Base-by-base conservation (phyloP, 2,113 vertebrate species). In the Hippocampus barbouri region DNA sequence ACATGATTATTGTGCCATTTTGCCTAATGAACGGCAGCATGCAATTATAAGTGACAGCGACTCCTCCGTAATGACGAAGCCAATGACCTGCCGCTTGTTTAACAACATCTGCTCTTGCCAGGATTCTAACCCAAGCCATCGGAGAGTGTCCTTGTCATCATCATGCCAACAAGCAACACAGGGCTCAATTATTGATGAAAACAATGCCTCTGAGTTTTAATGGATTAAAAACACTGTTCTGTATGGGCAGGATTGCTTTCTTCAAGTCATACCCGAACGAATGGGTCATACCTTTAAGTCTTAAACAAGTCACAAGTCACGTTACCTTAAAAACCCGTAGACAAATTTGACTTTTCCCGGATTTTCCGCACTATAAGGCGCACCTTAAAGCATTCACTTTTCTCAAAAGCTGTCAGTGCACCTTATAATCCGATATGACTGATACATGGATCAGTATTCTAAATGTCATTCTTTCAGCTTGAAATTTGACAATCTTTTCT, bases 21-120 rank as follows among this genome's bases (percentile, higher is more conserved):
- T 65, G 79, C 77, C 57, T 85, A 85, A 88, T 87, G 82, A 87
- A 81, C 20, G 75, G 76, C 41, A 8, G 71, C 45, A 41, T 71
- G 57, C 78, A 88, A 84, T 88, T 71, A 86, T 62, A 83, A 67
- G 66, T 63, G 61, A 68, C 80, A 1, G 71, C 23, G 71, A 3
- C 53, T 66, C 67, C 71, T 70, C 61, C 59, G 40, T 80, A 81
- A 87, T 81, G 72, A 85, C 79, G 75, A 56, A 72, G 82, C 77
- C 82, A 77, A 80, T 72, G 85, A 80, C 81, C 83, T 71, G 71
- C 70, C 79, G 70, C 80, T 86, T 79, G 82, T 83, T 73, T 64
- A 77, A 76, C 79, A 77, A 66, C 77, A 79, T 79, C 66, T 72
- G 62, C 83, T 72, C 79, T 72, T 15, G 30, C 20, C 71, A 73